These are phyloP conservation scores for Eunapius fragilis DNA, from an alignment of 37 sponge, comb jelly and placozoan genomes.

Conservation along the genomic window DNA sequence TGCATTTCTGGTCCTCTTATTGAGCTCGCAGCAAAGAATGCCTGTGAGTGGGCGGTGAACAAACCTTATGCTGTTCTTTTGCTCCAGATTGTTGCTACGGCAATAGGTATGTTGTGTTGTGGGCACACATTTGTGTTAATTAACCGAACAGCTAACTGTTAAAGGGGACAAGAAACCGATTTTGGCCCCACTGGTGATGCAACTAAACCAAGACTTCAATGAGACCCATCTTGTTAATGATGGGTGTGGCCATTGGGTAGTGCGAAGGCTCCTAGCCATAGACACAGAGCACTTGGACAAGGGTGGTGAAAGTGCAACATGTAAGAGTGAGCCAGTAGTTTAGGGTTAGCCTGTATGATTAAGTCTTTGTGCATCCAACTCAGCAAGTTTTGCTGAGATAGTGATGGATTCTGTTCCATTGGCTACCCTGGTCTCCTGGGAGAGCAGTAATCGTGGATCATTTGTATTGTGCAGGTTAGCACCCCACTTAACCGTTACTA, in stretches of 20 bases:
- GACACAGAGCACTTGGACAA: slow-evolving; percentile 31
- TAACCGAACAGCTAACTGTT: not conserved
- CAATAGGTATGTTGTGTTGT: slow-evolving; percentile 12
- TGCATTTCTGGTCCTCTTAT: slow-evolving; percentile 52
- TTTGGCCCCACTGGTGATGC: slow-evolving; percentile 13
- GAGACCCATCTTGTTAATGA: slow-evolving; percentile 38
- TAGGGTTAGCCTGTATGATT: no score
- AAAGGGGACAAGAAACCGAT: slow-evolving; percentile 29
- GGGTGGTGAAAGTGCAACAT: not conserved
- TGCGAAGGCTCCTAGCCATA: slow-evolving; percentile 37
- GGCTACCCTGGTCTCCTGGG: slow-evolving; percentile 47
- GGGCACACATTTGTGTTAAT: no score
- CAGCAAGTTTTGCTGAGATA: slow-evolving; percentile 32
- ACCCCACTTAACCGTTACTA: not conserved
- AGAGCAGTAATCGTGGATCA: slow-evolving; percentile 68
- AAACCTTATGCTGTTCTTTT: slow-evolving; percentile 57
- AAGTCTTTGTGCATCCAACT: not conserved
- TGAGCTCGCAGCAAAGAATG: slow-evolving; percentile 41
- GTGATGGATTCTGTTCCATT: slow-evolving; percentile 33
- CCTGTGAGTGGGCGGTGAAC: slow-evolving; percentile 36
- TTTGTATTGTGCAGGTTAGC: slow-evolving; percentile 64
- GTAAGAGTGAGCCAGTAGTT: no score
- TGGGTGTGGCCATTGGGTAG: slow-evolving; percentile 68
- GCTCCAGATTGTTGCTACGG: slow-evolving; percentile 26
- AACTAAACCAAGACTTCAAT: slow-evolving; percentile 3